Conservation (phyloP, 2,888 invertebrate genomes). For the Merodon equestris region DNA sequence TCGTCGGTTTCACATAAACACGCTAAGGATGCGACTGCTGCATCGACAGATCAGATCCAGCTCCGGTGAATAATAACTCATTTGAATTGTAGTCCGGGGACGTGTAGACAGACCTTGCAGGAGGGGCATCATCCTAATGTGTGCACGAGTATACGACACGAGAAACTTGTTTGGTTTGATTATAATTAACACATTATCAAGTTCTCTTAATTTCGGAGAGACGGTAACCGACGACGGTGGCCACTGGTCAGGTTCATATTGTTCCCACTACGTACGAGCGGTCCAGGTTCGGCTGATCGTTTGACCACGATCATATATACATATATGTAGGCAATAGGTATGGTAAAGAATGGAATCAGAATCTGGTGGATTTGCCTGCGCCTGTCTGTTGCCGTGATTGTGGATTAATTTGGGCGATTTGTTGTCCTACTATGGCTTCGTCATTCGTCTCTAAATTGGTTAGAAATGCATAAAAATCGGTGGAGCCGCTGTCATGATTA, state of each 20-base stretch:
- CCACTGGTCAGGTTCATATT: slow-evolving; percentile 50
- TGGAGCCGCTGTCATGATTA: slow-evolving; percentile 41
- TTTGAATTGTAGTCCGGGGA: slow-evolving; percentile 55
- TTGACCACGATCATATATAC: too few species aligned
- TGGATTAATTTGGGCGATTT: slow-evolving; percentile 66
- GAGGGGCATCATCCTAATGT: too few species aligned
- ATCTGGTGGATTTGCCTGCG: slow-evolving; percentile 21
- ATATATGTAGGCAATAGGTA: background rate
- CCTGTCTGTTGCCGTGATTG: too few species aligned
- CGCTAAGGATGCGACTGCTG: slow-evolving; percentile 60
- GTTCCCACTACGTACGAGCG: slow-evolving; percentile 39
- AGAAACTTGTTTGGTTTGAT: slow-evolving; percentile 68
- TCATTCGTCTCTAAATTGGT: slow-evolving; percentile 61
- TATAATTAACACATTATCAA: slow-evolving; percentile 69
- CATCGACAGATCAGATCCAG: slow-evolving; percentile 61
- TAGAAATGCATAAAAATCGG: slow-evolving; percentile 55
- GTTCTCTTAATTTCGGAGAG: slow-evolving; percentile 64
- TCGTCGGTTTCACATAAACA: slow-evolving; percentile 65
- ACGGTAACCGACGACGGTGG: slow-evolving; percentile 44
- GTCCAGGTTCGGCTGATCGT: background rate
- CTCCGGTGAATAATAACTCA: slow-evolving; percentile 68
- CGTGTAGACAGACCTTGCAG: slow-evolving; percentile 9
- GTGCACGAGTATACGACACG: slow-evolving; percentile 64
- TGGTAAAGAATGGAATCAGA: slow-evolving; percentile 7
- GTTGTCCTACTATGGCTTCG: slow-evolving; percentile 57